phyloP scores from a whole-genome alignment of 2,888 invertebrate species.

The Drosophila hawaiiensis region DNA sequence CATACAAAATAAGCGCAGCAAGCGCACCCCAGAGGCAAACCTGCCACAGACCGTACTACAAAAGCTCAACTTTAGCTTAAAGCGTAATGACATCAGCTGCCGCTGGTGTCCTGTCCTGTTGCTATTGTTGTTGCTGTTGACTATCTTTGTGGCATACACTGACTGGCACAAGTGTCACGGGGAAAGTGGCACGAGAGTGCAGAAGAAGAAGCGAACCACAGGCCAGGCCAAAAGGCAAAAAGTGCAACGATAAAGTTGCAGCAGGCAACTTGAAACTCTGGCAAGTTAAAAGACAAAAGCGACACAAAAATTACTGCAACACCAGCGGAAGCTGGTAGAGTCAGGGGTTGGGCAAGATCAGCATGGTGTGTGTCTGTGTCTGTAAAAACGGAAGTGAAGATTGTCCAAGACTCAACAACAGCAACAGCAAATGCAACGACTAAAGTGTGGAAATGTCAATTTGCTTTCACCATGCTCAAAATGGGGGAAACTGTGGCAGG shows the following conservation, averaged over 20 bases:
- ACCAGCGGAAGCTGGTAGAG: conserved; percentile 8
- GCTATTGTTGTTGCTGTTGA: conserved; percentile 38
- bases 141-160: conserved; percentile 58
- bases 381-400: conserved; percentile 69
- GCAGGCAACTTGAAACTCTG: conserved; percentile 28
- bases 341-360: conserved; percentile 6
- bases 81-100: conserved; percentile 63
- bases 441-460: conserved; percentile 77
- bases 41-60: conserved; percentile 13
- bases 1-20: neutral
- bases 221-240: conserved; percentile 53
- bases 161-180: conserved; percentile 36
- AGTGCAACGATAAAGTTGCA: conserved; percentile 73
- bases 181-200: conserved; percentile 16
- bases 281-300: conserved; percentile 63
- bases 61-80: conserved; percentile 43
- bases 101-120: conserved; percentile 16
- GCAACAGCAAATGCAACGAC: conserved; percentile 35
- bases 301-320: conserved; percentile 56
- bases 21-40: conserved; percentile 14
- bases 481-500: conserved; percentile 3
- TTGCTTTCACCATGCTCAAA: conserved; percentile 49
- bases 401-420: conserved; percentile 51
- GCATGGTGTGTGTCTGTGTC: conserved; percentile 6
- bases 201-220: conserved; percentile 49